phyloP scores from a whole-genome alignment of 2,888 invertebrate species.

The Cistogaster globosa region DNA sequence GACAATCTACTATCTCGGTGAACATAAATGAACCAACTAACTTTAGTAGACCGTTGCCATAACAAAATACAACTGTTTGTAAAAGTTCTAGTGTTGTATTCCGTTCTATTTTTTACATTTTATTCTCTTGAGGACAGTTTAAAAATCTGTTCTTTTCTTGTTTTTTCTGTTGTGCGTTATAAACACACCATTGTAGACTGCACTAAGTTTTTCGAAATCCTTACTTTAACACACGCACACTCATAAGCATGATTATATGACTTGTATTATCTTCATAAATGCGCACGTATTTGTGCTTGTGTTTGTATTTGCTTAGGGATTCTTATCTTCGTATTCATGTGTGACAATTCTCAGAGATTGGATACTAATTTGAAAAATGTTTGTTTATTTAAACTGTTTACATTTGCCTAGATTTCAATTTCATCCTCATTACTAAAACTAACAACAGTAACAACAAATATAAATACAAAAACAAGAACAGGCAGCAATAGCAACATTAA shows the following conservation, averaged over 20 bases:
- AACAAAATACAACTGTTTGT: slow-evolving; percentile 4
- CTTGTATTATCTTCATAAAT: neutral
- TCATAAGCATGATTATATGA: neutral
- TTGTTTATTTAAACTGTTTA: slow-evolving; percentile 74
- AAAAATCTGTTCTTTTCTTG: slow-evolving; percentile 6
- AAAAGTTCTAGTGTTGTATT: slow-evolving; percentile 17
- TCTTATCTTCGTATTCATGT: slow-evolving; percentile 60
- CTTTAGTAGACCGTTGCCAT: slow-evolving; percentile 40
- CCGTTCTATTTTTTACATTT: slow-evolving; percentile 1
- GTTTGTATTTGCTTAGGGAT: slow-evolving; percentile 12
- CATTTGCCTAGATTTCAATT: slow-evolving; percentile 78
- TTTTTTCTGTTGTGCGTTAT: neutral
- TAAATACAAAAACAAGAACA: neutral
- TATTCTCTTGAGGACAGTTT: slow-evolving; percentile 47
- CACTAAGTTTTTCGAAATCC: slow-evolving; percentile 30
- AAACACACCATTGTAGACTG: slow-evolving; percentile 10
- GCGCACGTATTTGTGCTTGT: slow-evolving; percentile 4
- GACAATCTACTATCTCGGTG: slow-evolving; percentile 16
- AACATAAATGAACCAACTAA: slow-evolving; percentile 48
- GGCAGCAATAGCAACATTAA: too few species aligned
- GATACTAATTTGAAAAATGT: slow-evolving; percentile 70
- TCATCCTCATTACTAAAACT: slow-evolving; percentile 74
- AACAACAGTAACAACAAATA: slow-evolving; percentile 19
- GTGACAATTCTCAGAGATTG: slow-evolving; percentile 70
- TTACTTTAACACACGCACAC: neutral